Evolutionary conservation across 2,888 invertebrate genomes (phyloP).

Genomic region (Chymomyza procnemis): DNA sequence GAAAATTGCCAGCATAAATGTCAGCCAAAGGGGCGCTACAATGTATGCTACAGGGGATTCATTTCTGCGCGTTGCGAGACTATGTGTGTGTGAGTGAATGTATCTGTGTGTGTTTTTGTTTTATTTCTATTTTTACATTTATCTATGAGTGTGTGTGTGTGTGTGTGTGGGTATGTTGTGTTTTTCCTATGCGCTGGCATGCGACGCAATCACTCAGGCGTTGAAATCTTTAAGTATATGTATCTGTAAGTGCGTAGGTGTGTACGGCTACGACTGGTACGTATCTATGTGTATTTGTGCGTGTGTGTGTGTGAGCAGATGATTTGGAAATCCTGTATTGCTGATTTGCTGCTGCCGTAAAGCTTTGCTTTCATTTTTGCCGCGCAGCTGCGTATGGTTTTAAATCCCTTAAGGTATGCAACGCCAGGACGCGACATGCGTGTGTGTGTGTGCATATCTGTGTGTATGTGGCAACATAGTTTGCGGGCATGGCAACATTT

Average conservation of each 20-base stretch:
- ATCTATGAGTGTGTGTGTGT: conserved; percentile 10
- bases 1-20: conserved; percentile 65
- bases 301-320: conserved; percentile 47
- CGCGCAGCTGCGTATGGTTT: conserved; percentile 41
- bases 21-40: conserved; percentile 17
- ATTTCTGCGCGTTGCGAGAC: conserved; percentile 56
- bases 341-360: conserved; percentile 47
- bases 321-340: conserved; percentile 69
- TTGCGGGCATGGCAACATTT: conserved; percentile 10
- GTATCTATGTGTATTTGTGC: conserved; percentile 17
- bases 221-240: conserved; percentile 56
- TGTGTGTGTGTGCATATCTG: conserved; percentile 26
- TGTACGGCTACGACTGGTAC: background rate
- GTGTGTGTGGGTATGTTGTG: conserved; percentile 24
- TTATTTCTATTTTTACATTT: conserved; percentile 20
- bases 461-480: conserved; percentile 13
- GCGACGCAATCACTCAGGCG: conserved; percentile 69
- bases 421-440: conserved; percentile 22
- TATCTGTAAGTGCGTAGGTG: conserved; percentile 25
- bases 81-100: conserved; percentile 4
- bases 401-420: conserved; percentile 72
- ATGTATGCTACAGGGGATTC: conserved; percentile 62
- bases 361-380: conserved; percentile 59
- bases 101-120: conserved; percentile 3
- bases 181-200: conserved; percentile 44